A percentile compares a stretch with the other conserved stretches of the same genome.
phyloP scores from a whole-genome alignment of 1,140 invertebrate genomes.

The Geopemphigus sp. region DNA sequence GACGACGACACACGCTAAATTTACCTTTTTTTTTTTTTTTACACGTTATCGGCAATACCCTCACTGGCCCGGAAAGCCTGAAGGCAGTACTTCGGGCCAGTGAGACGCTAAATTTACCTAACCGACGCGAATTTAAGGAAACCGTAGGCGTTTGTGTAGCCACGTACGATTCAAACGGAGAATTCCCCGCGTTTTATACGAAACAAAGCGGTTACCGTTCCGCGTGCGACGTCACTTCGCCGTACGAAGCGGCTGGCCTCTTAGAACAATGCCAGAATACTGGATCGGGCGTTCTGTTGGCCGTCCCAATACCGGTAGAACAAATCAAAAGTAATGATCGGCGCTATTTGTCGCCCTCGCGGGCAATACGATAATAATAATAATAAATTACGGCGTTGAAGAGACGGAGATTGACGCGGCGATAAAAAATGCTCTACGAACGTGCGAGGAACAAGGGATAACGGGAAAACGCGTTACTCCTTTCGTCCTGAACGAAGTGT shows the following conservation, averaged over 20 bases:
- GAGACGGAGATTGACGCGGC: slow-evolving; percentile 58
- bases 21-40: too few species aligned
- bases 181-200: slow-evolving; percentile 90
- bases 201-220: slow-evolving; percentile 66
- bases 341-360: neutral
- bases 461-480: slow-evolving; percentile 89
- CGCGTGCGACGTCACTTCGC: slow-evolving; percentile 66
- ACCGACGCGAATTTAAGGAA: too few species aligned
- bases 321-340: slow-evolving; percentile 52
- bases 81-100: too few species aligned
- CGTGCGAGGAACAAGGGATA: slow-evolving; percentile 73
- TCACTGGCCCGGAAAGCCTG: too few species aligned
- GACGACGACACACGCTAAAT: too few species aligned
- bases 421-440: slow-evolving; percentile 68
- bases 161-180: slow-evolving; percentile 64
- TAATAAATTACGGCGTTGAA: slow-evolving; percentile 50
- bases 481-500: slow-evolving; percentile 77
- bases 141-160: slow-evolving; percentile 90
- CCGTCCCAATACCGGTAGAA: slow-evolving; percentile 82
- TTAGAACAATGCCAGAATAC: slow-evolving; percentile 64
- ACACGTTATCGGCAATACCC: too few species aligned
- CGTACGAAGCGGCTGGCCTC: slow-evolving; percentile 70
- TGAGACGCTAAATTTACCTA: too few species aligned
- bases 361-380: neutral
- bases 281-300: slow-evolving; percentile 79